Conservation (phyloP, 2,797 vertebrate genomes). For the Gallinago stenura region DNA sequence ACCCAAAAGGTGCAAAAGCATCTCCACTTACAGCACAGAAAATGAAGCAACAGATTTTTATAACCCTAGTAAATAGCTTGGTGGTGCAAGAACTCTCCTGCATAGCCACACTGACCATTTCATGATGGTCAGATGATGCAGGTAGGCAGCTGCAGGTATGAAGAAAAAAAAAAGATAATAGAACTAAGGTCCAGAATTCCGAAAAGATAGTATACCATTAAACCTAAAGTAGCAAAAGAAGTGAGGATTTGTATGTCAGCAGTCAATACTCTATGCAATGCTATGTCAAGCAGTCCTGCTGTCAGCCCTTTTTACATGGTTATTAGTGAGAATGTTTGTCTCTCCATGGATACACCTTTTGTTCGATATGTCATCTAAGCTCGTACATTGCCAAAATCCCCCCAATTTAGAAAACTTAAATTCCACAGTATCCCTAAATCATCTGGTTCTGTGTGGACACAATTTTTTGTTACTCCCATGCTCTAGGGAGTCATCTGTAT, state of each 20-base stretch:
- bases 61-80: background rate
- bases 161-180: background rate
- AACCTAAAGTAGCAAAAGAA: background rate
- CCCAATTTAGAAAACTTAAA: background rate
- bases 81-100: background rate
- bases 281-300: background rate
- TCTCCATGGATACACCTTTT: background rate
- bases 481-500: background rate
- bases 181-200: background rate
- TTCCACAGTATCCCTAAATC: background rate
- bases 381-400: rapidly evolving
- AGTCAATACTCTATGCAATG: background rate
- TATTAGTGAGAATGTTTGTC: background rate
- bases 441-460: background rate
- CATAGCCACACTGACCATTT: background rate
- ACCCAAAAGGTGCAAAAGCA: background rate
- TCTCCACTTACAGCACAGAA: background rate
- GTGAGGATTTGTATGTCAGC: background rate
- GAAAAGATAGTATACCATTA: background rate
- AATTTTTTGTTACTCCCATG: rapidly evolving
- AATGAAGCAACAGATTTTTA: background rate
- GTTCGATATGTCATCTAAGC: background rate
- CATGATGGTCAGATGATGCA: background rate
- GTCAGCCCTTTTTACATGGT: background rate
- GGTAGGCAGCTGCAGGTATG: background rate